These are phyloP conservation scores for Umimayanthus kanabou DNA, from an alignment of 92 coral and sea anemone genomes.

Conservation along the genomic window DNA sequence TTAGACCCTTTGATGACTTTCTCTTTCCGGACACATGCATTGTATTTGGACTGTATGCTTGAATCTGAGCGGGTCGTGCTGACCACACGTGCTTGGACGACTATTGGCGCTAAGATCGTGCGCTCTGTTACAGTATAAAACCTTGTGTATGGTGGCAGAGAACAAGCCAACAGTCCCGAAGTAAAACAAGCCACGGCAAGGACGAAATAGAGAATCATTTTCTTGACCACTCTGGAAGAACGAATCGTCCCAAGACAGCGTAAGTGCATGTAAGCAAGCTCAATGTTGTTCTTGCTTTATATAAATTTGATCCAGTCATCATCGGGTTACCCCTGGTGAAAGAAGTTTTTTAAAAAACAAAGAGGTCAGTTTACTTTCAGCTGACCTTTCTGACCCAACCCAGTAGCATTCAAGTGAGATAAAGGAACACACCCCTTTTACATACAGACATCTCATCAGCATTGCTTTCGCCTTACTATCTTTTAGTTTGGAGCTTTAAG, in stretches of 20 bases:
- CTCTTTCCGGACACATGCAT: slow-evolving; percentile 70
- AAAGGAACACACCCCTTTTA: background rate
- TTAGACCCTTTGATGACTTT: slow-evolving; percentile 63
- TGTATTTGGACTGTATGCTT: slow-evolving; percentile 40
- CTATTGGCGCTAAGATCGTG: slow-evolving; percentile 81
- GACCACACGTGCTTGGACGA: slow-evolving; percentile 73
- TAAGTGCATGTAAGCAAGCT: background rate
- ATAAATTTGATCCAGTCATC: slow-evolving; percentile 3
- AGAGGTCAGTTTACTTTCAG: background rate
- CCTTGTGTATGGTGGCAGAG: slow-evolving; percentile 54
- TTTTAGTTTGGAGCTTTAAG: too few relatives aligned
- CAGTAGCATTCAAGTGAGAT: background rate
- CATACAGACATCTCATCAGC: too few relatives aligned
- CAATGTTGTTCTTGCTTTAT: background rate
- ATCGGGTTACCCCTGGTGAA: slow-evolving; percentile 18
- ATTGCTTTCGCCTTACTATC: too few relatives aligned
- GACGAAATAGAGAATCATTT: background rate
- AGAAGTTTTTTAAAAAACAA: background rate
- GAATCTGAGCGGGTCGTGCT: slow-evolving; percentile 57
- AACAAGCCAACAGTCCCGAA: slow-evolving; percentile 53
- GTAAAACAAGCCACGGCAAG: background rate
- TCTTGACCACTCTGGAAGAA: background rate
- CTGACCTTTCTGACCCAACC: background rate
- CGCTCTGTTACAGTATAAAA: slow-evolving; percentile 63
- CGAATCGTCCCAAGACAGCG: background rate